These are phyloP conservation scores for Lipophrys pholis DNA, from an alignment of 2,113 vertebrate genomes.

Conservation along the genomic window DNA sequence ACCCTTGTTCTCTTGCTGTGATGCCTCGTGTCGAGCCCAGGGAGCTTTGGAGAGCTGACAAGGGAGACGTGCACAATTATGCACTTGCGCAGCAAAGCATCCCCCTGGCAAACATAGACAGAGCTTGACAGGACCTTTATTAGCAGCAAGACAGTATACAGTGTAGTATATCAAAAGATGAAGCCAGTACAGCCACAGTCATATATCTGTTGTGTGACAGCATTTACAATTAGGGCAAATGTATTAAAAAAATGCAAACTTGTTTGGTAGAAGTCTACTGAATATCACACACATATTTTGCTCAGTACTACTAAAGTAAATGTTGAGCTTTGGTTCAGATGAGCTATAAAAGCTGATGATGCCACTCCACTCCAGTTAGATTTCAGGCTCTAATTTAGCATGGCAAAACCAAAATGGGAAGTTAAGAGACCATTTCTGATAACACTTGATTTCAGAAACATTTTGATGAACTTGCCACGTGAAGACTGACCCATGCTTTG, in stretches of 20 bases:
- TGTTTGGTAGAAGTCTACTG: constrained; percentile 21
- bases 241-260: neutral
- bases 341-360: too few relatives aligned
- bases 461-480: too few relatives aligned
- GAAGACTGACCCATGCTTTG: too few relatives aligned
- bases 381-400: too few relatives aligned
- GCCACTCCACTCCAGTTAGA: too few relatives aligned
- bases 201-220: constrained; percentile 5
- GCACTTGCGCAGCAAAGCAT: constrained; percentile 67
- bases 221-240: neutral
- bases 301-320: too few relatives aligned
- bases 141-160: constrained; percentile 55
- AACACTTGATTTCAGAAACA: too few relatives aligned
- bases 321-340: too few relatives aligned
- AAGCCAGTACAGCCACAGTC: constrained; percentile 19
- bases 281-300: constrained; percentile 16
- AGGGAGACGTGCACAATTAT: constrained; percentile 71
- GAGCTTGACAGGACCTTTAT: constrained; percentile 64
- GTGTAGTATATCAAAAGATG: constrained; percentile 37
- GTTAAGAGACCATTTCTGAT: too few relatives aligned
- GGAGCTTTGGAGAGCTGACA: constrained; percentile 64
- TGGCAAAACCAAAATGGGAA: too few relatives aligned
- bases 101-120: constrained; percentile 62
- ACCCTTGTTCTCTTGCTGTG: constrained; percentile 73
- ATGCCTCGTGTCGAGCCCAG: constrained; percentile 56